Percentiles rank a stretch among this genome's conserved stretches.
These are phyloP conservation scores for Lepidothrix coronata DNA, from an alignment of 2,113 vertebrate species.

Conservation along the genomic window DNA sequence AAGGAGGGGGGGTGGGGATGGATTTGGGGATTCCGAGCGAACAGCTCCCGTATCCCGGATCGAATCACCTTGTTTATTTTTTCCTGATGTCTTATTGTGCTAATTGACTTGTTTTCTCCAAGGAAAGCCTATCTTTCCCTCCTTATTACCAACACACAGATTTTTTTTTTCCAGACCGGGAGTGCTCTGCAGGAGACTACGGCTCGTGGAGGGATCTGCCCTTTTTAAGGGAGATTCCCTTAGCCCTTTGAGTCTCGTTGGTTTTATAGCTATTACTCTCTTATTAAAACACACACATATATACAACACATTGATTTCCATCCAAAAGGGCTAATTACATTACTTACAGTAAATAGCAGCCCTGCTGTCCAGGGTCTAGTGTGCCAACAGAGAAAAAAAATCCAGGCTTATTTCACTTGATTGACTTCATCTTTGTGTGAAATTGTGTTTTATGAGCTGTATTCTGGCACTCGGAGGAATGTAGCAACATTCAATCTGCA, in stretches of 20 bases:
- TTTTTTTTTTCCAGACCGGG: neutral
- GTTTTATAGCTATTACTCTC: conserved; percentile 33
- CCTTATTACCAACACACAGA: neutral
- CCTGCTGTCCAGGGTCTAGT: conserved; percentile 72
- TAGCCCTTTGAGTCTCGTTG: neutral
- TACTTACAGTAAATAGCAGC: conserved; percentile 79
- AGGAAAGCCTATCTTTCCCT: neutral
- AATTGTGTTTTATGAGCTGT: conserved; percentile 76
- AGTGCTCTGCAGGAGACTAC: neutral
- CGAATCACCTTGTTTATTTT: conserved; percentile 23
- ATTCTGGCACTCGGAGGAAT: conserved; percentile 70
- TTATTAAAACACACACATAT: conserved; percentile 47
- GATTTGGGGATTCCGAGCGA: neutral
- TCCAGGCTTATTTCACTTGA: conserved; percentile 75
- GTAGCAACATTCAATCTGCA: conserved; percentile 66
- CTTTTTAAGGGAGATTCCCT: conserved; percentile 41
- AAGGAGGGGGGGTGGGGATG: neutral
- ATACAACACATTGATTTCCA: conserved; percentile 62
- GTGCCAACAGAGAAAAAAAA: conserved; percentile 61
- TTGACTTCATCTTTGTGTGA: conserved; percentile 77
- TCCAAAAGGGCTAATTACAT: conserved; percentile 80
- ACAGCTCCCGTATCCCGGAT: neutral
- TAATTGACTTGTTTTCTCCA: conserved; percentile 43
- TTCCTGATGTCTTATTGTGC: neutral
- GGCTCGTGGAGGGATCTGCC: neutral